A percentile compares a stretch with the other conserved stretches of the same genome.
phyloP scores from a whole-genome alignment of 2,888 invertebrate genomes.

The Chrysolina oricalcia region DNA sequence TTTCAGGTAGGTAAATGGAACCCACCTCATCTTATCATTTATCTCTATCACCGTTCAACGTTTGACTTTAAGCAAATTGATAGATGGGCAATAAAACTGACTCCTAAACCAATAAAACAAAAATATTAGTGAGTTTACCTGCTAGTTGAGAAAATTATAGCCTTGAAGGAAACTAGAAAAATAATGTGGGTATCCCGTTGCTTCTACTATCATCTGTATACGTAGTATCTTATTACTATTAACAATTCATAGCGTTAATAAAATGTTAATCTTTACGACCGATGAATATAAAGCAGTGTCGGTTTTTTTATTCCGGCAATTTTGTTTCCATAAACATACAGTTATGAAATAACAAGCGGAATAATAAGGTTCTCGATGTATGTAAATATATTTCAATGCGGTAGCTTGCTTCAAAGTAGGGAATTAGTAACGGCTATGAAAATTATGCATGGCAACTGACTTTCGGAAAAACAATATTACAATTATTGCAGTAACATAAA shows the following conservation, averaged over 20 bases:
- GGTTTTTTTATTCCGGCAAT: constrained; percentile 18
- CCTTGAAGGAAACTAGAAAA: constrained; percentile 13
- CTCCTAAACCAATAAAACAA: constrained; percentile 33
- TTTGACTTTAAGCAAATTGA: constrained; percentile 31
- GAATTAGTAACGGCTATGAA: background rate
- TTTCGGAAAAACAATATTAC: too few species aligned
- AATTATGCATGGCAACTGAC: background rate
- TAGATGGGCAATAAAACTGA: constrained; percentile 31
- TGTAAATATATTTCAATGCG: constrained; percentile 2
- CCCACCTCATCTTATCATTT: constrained; percentile 29
- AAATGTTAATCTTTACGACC: constrained; percentile 28
- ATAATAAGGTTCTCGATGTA: background rate
- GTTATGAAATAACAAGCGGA: constrained; percentile 11
- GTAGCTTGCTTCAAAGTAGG: background rate
- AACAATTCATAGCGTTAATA: constrained; percentile 13
- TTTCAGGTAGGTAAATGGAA: constrained; percentile 27
- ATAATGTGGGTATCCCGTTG: background rate
- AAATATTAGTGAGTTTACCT: constrained; percentile 33
- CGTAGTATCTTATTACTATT: constrained; percentile 16
- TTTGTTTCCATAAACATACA: constrained; percentile 25
- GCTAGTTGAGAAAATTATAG: constrained; percentile 28
- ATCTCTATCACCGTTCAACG: constrained; percentile 34
- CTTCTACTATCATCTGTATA: background rate
- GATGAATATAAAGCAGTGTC: constrained; percentile 30
- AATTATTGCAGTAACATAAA: too few species aligned